Base-by-base conservation (phyloP, 2,888 invertebrate species). In the Plebejus argus region DNA sequence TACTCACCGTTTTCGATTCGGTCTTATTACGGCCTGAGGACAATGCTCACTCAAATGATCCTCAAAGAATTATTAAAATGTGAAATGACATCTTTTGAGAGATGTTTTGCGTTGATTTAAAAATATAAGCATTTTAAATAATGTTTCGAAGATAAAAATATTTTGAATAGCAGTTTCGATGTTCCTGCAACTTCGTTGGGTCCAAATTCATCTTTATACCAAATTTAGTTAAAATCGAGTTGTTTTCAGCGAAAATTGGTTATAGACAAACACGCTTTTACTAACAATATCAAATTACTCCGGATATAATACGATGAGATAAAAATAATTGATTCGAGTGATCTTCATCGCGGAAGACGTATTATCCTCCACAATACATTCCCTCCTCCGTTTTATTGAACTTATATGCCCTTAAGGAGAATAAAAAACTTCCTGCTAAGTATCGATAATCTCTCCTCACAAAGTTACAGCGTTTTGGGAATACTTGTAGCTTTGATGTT, bases 401-500 rank as follows among this genome's bases (percentile, higher is more conserved):
- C 53, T 53, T 53, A 53, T 53, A 28, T 53, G 53, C 74, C 74
- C 74, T 53, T 18, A 49, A 49, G 74, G 74, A 53, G 15, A 74
- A 74, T 74, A 74, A 74, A 74, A 74, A 74, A 49, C 49, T 74
- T 74, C 28, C 53, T 12, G 72, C 18, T 74, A 74, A 74, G 74
- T 53, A 74, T 74, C 74, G 49, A 53, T 74, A 74, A 74, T 53
- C 74, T 74, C 74, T 53, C 74, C 53, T 33, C 53, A 53, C 74
- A 74, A 74, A 74, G 23, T 74, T 74, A 6, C 23, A 12, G 23
- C 45, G 18, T 28, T 74, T 53, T 74, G 74, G 74, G 74, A 77
- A 76, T 77, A 77, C 70, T 77, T 77, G 33, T 56, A 33, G 33
- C 77, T 66, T 76, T 70, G 49, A 70, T 58, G 76, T 74, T 74